Conservation (phyloP, 2,888 invertebrate species). For the Ctenicera cuprea region DNA sequence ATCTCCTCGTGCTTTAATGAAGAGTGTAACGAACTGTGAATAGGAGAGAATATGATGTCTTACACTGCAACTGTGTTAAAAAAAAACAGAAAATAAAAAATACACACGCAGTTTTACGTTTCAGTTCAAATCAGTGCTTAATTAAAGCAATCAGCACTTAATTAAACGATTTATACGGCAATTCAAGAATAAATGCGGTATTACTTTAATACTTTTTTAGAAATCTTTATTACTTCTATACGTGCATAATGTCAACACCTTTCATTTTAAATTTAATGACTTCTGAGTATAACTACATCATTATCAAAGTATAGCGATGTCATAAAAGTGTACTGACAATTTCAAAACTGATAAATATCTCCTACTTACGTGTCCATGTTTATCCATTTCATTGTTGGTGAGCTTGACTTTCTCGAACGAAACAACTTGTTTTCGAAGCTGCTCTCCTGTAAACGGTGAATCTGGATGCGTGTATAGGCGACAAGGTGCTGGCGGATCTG, state of each 20-base stretch:
- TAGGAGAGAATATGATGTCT: constrained; percentile 8
- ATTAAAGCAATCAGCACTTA: constrained; percentile 48
- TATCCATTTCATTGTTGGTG: constrained; percentile 89
- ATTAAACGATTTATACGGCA: constrained; percentile 44
- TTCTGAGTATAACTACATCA: constrained; percentile 17
- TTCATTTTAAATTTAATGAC: constrained; percentile 37
- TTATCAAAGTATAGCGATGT: not conserved
- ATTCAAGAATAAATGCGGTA: constrained; percentile 38
- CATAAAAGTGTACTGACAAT: not conserved
- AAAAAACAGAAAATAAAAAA: constrained; percentile 30
- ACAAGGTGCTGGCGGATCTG: constrained; percentile 84
- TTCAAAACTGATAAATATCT: constrained; percentile 9
- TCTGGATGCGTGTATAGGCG: constrained; percentile 87
- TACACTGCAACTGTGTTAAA: constrained; percentile 13
- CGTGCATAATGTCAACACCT: constrained; percentile 41
- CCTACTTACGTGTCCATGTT: constrained; percentile 81
- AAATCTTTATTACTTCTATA: constrained; percentile 39
- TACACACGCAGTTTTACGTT: constrained; percentile 41
- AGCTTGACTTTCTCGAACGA: constrained; percentile 90
- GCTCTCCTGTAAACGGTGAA: constrained; percentile 87
- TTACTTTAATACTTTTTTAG: constrained; percentile 35
- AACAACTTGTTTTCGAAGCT: constrained; percentile 85
- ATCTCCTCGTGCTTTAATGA: constrained; percentile 33
- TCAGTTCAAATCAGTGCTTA: constrained; percentile 41
- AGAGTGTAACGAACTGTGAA: constrained; percentile 50